Percentiles rank a stretch among this genome's conserved stretches.
Conservation (phyloP, 2,113 vertebrate genomes). For the Platysteira castanea region DNA sequence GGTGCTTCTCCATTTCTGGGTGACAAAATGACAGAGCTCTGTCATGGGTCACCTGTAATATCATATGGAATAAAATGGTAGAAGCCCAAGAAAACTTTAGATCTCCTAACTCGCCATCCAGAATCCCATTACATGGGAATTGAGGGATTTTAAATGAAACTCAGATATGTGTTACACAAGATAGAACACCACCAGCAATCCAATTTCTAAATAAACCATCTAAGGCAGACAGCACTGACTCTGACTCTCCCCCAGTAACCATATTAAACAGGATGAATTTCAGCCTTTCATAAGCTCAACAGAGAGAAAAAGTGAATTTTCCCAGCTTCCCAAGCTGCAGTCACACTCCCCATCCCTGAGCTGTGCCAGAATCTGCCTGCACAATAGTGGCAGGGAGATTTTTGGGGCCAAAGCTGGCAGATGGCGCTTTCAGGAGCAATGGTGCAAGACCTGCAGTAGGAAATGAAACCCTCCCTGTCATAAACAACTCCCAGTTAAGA, state of each 20-base stretch:
- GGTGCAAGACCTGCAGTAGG: neutral
- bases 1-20: neutral
- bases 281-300: neutral
- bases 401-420: neutral
- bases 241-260: neutral
- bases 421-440: neutral
- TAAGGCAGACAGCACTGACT: neutral
- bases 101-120: neutral
- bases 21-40: neutral
- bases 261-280: neutral
- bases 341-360: neutral
- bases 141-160: neutral
- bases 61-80: neutral
- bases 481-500: neutral
- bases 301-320: neutral
- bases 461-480: neutral
- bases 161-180: neutral
- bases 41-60: neutral
- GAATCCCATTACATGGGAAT: neutral
- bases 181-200: neutral
- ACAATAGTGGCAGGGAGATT: rapidly evolving
- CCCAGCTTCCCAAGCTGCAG: neutral
- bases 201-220: neutral
- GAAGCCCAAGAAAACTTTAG: neutral
- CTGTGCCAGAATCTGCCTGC: neutral